These are phyloP conservation scores for Mus minutoides DNA, from an alignment of 2,797 vertebrate genomes.

Conservation along the genomic window DNA sequence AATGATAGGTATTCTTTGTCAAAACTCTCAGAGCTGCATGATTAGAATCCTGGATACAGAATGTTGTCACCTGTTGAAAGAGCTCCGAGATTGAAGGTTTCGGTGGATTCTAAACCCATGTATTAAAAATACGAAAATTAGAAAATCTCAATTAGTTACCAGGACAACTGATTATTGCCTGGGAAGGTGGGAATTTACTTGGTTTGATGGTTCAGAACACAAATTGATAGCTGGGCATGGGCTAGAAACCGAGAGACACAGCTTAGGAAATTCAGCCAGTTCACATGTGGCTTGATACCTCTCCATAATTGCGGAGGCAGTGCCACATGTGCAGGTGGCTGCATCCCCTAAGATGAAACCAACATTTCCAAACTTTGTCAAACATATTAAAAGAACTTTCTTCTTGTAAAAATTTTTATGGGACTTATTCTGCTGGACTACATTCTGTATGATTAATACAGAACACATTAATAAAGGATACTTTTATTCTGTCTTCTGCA, in stretches of 20 bases:
- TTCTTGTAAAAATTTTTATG: background rate
- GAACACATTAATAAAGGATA: background rate
- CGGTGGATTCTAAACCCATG: background rate
- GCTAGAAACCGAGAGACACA: constrained; percentile 2
- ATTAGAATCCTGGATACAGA: constrained; percentile 4
- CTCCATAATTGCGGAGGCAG: background rate
- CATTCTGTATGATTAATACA: constrained; percentile 40
- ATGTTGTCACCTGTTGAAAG: constrained; percentile 22
- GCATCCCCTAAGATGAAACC: background rate
- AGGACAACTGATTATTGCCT: constrained; percentile 27
- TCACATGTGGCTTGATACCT: background rate
- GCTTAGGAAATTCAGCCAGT: constrained; percentile 34
- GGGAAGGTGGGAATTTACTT: background rate
- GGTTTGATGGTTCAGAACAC: background rate
- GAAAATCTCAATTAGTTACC: constrained; percentile 40
- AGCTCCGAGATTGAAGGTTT: constrained; percentile 22
- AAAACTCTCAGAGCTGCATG: background rate
- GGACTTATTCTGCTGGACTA: background rate
- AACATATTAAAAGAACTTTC: constrained; percentile 44
- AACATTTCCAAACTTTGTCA: constrained; percentile 61
- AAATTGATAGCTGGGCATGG: background rate
- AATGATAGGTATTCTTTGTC: constrained; percentile 24
- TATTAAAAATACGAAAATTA: constrained; percentile 57
- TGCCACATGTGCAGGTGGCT: background rate
- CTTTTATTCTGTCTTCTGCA: constrained; percentile 21